phyloP scores from a whole-genome alignment of 1,140 invertebrate species.

The Caenorhabditis tropicalis region DNA sequence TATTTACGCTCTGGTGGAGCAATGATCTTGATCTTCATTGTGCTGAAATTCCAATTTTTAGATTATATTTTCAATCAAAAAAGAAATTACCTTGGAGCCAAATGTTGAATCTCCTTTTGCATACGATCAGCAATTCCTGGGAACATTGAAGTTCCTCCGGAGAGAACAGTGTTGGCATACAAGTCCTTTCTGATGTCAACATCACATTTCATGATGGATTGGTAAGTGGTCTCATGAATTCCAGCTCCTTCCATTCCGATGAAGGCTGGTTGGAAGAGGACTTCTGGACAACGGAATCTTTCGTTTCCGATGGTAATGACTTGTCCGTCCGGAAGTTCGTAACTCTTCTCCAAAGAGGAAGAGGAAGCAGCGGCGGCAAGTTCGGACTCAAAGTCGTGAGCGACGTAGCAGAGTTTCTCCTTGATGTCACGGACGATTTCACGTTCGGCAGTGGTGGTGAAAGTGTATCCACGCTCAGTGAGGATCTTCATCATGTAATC shows the following conservation, averaged over 20 bases:
- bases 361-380: constrained; percentile 83
- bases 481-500: constrained; percentile 96
- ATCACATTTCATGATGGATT: constrained; percentile 74
- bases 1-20: constrained; percentile 73
- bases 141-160: constrained; percentile 76
- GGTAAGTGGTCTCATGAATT: constrained; percentile 73
- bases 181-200: constrained; percentile 74
- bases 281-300: constrained; percentile 73
- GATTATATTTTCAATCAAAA: not conserved
- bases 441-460: constrained; percentile 91
- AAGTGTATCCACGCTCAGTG: constrained; percentile 92
- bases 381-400: constrained; percentile 90
- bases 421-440: constrained; percentile 87
- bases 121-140: constrained; percentile 75
- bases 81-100: constrained; percentile 72
- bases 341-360: constrained; percentile 73
- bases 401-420: constrained; percentile 77
- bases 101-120: constrained; percentile 75
- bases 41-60: constrained; percentile 54
- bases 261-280: constrained; percentile 74
- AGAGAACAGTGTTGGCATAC: constrained; percentile 74
- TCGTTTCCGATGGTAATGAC: constrained; percentile 73
- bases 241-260: constrained; percentile 73
- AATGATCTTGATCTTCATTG: constrained; percentile 74
- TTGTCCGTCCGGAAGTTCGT: constrained; percentile 75